Conservation (phyloP, 1,140 invertebrate species). For the Trichonephila inaurata region DNA sequence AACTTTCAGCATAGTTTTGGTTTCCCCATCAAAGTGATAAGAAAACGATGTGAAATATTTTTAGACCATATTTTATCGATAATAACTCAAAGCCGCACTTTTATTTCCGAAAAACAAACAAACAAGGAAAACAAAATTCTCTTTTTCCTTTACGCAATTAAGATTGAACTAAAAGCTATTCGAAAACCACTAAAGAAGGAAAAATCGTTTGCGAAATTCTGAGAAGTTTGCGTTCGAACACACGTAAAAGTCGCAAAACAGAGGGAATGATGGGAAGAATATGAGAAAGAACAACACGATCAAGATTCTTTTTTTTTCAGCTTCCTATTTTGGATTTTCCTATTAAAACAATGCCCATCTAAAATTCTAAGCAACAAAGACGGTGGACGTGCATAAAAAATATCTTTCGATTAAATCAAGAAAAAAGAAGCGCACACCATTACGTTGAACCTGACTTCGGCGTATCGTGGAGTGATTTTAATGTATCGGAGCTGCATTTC, state of each 20-base stretch:
- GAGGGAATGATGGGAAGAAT: neutral
- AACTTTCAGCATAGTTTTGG: neutral
- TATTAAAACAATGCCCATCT: slow-evolving; percentile 67
- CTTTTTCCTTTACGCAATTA: neutral
- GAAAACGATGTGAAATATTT: neutral
- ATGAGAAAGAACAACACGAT: slow-evolving; percentile 9
- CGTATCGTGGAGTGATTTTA: slow-evolving; percentile 57
- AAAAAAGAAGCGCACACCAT: slow-evolving; percentile 18
- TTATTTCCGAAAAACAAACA: neutral
- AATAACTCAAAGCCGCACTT: neutral
- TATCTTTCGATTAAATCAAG: slow-evolving; percentile 68
- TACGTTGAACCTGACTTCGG: slow-evolving; percentile 41
- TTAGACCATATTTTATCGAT: slow-evolving; percentile 9
- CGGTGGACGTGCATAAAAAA: slow-evolving; percentile 42
- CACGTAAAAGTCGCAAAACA: neutral
- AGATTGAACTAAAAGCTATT: slow-evolving; percentile 23
- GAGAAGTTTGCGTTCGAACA: neutral
- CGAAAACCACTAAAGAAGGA: neutral
- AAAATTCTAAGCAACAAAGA: slow-evolving; percentile 54
- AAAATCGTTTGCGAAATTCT: neutral
- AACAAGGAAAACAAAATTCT: neutral
- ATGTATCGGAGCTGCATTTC: slow-evolving; percentile 56
- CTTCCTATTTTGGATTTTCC: slow-evolving; percentile 50
- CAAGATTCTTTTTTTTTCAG: too few relatives aligned
- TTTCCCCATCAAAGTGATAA: neutral